phyloP scores from a whole-genome alignment of 2,888 invertebrate species.

The Lycia hirtaria region DNA sequence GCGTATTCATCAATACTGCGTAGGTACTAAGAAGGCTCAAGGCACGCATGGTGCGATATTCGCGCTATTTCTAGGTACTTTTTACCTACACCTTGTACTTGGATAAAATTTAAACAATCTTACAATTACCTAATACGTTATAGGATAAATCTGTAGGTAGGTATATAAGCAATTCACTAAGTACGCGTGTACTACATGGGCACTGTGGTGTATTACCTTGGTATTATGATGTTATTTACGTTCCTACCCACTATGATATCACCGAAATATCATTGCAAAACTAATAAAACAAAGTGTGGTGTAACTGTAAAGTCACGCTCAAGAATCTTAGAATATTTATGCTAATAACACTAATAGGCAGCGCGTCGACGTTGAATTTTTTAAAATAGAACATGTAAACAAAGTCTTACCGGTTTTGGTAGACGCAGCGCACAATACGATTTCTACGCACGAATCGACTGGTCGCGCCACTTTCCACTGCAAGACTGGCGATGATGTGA shows the following conservation, averaged over 20 bases:
- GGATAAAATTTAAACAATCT: too few species aligned
- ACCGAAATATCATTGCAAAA: conserved; percentile 16
- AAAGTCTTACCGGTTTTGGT: conserved; percentile 58
- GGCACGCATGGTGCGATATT: too few species aligned
- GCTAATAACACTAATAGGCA: conserved; percentile 43
- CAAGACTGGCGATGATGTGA: conserved; percentile 51
- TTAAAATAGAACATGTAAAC: conserved; percentile 51
- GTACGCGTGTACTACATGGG: too few species aligned
- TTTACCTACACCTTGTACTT: too few species aligned
- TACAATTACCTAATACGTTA: too few species aligned
- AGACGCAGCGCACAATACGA: conserved; percentile 39
- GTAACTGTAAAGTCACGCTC: conserved; percentile 19
- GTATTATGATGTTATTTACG: too few species aligned
- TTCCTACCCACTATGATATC: conserved; percentile 1
- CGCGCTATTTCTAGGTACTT: too few species aligned
- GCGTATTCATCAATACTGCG: too few species aligned
- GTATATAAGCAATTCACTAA: too few species aligned
- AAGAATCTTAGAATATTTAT: conserved; percentile 24
- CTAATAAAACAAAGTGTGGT: conserved; percentile 10
- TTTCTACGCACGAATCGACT: conserved; percentile 44
- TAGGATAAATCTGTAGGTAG: too few species aligned
- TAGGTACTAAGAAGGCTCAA: too few species aligned
- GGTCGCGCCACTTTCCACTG: conserved; percentile 50
- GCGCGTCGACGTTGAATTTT: conserved; percentile 33
- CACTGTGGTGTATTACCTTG: too few species aligned